A percentile compares a stretch with the other conserved stretches of the same genome.
Evolutionary conservation across 2,797 vertebrate genomes (phyloP).

Genomic region (Naso thynnoides): DNA sequence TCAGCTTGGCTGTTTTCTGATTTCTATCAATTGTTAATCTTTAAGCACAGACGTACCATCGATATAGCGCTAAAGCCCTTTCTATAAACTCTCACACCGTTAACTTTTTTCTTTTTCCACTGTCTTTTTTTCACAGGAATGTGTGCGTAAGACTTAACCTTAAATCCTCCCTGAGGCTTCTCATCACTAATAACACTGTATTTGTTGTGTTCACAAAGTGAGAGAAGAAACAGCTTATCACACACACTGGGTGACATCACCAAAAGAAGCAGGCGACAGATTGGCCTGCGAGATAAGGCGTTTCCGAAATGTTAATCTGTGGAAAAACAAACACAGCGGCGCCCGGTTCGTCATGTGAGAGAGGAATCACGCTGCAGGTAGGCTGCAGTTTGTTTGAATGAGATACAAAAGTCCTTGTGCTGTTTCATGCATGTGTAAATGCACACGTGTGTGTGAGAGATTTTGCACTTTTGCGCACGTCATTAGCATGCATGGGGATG

Average conservation of each 20-base stretch:
- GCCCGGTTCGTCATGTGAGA: constrained; percentile 28
- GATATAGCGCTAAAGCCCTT: not conserved
- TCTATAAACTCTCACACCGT: not conserved
- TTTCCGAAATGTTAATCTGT: constrained; percentile 67
- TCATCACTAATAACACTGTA: constrained; percentile 41
- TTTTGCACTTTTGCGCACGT: constrained; percentile 48
- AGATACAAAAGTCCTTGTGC: constrained; percentile 43
- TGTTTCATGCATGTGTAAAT: constrained; percentile 22
- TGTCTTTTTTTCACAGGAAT: constrained; percentile 9
- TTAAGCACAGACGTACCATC: not conserved
- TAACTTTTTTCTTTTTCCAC: not conserved
- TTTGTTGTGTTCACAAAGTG: constrained; percentile 58
- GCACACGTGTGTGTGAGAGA: constrained; percentile 27
- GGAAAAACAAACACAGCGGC: constrained; percentile 66
- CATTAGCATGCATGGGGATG: constrained; percentile 77
- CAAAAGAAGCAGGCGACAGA: constrained; percentile 63
- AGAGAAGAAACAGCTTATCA: constrained; percentile 44
- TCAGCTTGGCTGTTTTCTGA: not conserved
- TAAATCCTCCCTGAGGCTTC: constrained; percentile 40
- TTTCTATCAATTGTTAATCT: not conserved
- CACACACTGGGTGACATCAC: constrained; percentile 41
- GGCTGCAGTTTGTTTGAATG: constrained; percentile 55
- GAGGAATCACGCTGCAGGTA: constrained; percentile 22
- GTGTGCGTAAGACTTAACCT: not conserved
- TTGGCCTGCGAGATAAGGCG: constrained; percentile 53